Base-by-base conservation (phyloP, 2,113 vertebrate genomes). In the Melierax canorus region DNA sequence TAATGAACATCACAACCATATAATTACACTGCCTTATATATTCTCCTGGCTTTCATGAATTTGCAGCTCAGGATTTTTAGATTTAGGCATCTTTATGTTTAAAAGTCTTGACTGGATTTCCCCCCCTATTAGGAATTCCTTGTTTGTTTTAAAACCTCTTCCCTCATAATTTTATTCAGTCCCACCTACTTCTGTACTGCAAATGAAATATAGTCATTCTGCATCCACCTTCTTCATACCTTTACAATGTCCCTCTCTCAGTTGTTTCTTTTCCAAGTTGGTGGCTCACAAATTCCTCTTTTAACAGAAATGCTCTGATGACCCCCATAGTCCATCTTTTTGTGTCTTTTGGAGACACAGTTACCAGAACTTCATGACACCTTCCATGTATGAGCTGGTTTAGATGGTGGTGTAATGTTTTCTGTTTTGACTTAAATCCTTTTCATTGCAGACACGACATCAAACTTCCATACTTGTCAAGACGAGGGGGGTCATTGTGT, bases 371-470 rank as follows among this genome's bases (percentile, higher is more conserved):
- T 56, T 62, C 34, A 34, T 36, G 9, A 15, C 3, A 4, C 7
- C 59, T 38, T 23, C 66, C 30, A 14, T 9, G 10, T 4, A 5
- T 36, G 48, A 53, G n/a, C 6, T 34, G 4, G 8, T 83, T 90
- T 53, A 53, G 30, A n/a, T 5, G 30, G 11, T 23, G 12, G 1
- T 18, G 55, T 20, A 50, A 58, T 24, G 3, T 53, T 77, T 88
- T 24, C 59, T 66, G 16, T 12, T 84, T 59, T 94, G 68, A 72
- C 21, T 63, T 15, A 15, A 56, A 30, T 26, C 23, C 27, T 81
- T 80, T 72, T 55, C 24, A 15, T 87, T 96, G 34, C 90, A 97
- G 96, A 96, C 82, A 96, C 81, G 0, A 95, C 94, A 19, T 88
- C 96, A 50, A n/a, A 50, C n/a, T 94, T 64, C 74, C 92, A 82